Percentiles rank a stretch among this genome's conserved stretches.
Conservation (phyloP, 2,797 vertebrate genomes). For the Hoplostethus mediterraneus region DNA sequence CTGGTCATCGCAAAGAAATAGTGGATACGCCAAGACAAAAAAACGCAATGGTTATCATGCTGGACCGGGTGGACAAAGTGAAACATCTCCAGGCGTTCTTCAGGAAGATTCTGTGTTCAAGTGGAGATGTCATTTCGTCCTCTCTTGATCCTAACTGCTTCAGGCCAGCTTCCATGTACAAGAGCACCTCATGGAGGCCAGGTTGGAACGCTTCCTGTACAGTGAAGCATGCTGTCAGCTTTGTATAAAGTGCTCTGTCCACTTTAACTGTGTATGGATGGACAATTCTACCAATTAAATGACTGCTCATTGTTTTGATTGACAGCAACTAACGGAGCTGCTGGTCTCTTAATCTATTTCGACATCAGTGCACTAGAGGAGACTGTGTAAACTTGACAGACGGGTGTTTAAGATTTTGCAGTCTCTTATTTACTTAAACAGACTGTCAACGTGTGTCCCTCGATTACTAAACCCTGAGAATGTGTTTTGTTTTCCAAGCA, state of each 20-base stretch:
- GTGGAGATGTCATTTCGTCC: slow-evolving; percentile 8
- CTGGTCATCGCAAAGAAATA: slow-evolving; percentile 10
- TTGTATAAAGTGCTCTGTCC: slow-evolving; percentile 26
- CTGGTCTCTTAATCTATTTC: neutral
- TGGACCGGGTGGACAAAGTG: slow-evolving; percentile 19
- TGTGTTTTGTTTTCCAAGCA: slow-evolving; percentile 24
- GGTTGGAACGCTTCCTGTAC: neutral
- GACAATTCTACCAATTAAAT: slow-evolving; percentile 30
- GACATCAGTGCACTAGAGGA: slow-evolving; percentile 31
- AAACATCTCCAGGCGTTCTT: neutral
- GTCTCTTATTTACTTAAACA: slow-evolving; percentile 16
- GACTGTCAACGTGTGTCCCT: neutral
- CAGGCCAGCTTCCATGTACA: slow-evolving; percentile 12
- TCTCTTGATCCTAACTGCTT: slow-evolving; percentile 20
- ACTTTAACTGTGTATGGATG: slow-evolving; percentile 15
- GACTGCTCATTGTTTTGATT: slow-evolving; percentile 29
- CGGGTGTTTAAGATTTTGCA: slow-evolving; percentile 1
- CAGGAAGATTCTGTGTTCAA: slow-evolving; percentile 20
- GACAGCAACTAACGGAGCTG: neutral
- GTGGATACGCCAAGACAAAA: slow-evolving; percentile 36
- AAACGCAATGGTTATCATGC: slow-evolving; percentile 1
- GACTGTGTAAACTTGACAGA: slow-evolving; percentile 18
- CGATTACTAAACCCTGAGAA: slow-evolving; percentile 5
- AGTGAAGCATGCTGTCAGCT: slow-evolving; percentile 1
- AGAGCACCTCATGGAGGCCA: slow-evolving; percentile 19